Conservation (phyloP, 2,888 invertebrate species). For the Anoplius nigerrimus region DNA sequence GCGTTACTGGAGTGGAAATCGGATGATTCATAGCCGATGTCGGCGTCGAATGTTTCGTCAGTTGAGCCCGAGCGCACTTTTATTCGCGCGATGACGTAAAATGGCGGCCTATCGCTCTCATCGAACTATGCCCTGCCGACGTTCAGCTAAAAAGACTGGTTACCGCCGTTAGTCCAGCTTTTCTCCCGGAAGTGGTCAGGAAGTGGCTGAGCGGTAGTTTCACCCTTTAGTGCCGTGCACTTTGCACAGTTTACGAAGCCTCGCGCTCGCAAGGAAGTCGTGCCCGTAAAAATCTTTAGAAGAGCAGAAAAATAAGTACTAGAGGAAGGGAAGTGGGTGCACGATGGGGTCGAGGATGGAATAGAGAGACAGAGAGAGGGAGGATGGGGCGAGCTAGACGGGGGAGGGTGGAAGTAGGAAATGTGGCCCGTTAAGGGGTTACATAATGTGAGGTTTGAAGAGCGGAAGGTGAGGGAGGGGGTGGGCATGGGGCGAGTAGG, state of each 20-base stretch:
- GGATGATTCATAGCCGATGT: too few species aligned
- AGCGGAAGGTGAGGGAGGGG: neutral
- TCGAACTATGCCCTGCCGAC: too few species aligned
- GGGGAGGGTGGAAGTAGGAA: slow-evolving; percentile 26
- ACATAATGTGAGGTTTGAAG: slow-evolving; percentile 11
- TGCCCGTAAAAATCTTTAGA: slow-evolving; percentile 51
- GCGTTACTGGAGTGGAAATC: too few species aligned
- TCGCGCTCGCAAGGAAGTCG: slow-evolving; percentile 30
- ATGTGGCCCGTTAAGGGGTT: slow-evolving; percentile 31
- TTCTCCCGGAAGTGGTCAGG: slow-evolving; percentile 36
- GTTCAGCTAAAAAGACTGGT: neutral
- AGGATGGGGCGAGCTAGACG: slow-evolving; percentile 4
- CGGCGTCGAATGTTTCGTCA: too few species aligned
- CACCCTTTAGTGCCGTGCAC: slow-evolving; percentile 46
- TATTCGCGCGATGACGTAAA: too few species aligned
- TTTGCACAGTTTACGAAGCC: slow-evolving; percentile 50
- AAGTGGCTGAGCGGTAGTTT: slow-evolving; percentile 45
- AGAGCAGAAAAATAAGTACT: too few species aligned
- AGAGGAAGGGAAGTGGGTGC: neutral
- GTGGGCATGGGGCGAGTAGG: too few species aligned
- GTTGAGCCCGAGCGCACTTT: too few species aligned
- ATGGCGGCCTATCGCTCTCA: too few species aligned
- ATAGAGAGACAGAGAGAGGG: too few species aligned
- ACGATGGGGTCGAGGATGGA: too few species aligned
- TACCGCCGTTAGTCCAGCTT: neutral